Conservation (phyloP, 1,140 invertebrate genomes). For the Aphidius gifuensis region DNA sequence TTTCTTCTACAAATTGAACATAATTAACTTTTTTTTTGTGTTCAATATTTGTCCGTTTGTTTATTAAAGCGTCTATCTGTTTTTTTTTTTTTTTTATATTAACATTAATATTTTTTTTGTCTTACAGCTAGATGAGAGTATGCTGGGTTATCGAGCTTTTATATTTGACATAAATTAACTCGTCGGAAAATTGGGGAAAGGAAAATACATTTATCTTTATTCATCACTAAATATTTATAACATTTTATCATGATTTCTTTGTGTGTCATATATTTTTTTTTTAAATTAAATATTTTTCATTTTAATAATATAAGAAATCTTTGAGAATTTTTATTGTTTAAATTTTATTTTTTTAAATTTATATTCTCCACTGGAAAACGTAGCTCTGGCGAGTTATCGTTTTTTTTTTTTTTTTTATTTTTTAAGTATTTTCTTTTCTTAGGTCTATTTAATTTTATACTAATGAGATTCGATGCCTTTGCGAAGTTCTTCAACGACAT, state of each 20-base stretch:
- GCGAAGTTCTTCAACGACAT: constrained; percentile 16
- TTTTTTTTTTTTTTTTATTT: constrained; percentile 3
- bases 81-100: not conserved
- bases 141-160: too few species aligned
- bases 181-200: too few species aligned
- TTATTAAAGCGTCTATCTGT: not conserved
- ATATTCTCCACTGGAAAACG: not conserved
- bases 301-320: too few species aligned
- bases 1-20: not conserved
- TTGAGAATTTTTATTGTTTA: not conserved
- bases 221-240: too few species aligned
- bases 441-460: constrained; percentile 2
- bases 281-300: constrained; percentile 5
- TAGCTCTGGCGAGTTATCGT: not conserved
- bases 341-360: constrained; percentile 8
- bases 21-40: not conserved
- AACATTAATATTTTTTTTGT: too few species aligned
- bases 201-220: too few species aligned
- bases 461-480: constrained; percentile 21
- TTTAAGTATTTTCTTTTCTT: not conserved
- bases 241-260: too few species aligned
- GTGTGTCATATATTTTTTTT: not conserved
- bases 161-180: too few species aligned
- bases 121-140: too few species aligned
- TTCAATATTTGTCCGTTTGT: not conserved